Base-by-base conservation (phyloP, 2,113 vertebrate species). In the Leptocoma aspasia region DNA sequence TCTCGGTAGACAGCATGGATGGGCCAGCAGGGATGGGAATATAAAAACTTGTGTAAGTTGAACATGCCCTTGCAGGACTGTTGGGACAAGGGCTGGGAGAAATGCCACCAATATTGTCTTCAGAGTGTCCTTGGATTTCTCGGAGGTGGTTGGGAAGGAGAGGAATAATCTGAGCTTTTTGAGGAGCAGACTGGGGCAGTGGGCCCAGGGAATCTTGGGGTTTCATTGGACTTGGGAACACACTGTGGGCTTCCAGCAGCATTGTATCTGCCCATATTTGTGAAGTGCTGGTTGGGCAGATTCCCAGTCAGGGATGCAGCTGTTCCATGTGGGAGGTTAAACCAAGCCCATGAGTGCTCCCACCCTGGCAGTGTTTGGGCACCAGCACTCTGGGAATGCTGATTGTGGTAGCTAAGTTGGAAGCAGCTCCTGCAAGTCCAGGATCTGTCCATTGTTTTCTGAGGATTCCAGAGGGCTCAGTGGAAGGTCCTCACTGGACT, bases 241-340 rank as follows among this genome's bases (percentile, higher is more conserved):
- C 7, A 23, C 21, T 15, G 11, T 11, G 33, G 44, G 15, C 45
- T 63, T 42, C 31, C 37, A 22, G 19, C 33, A 19, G 16, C 0
- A 0, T 2, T 6, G 19, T 8, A 4, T n/a, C 20, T 21, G 27
- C 22, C 6, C 17, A 37, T 20, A 3, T n/a, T 30, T 5, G 23
- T 5, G 20, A n/a, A n/a, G 12, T 41, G 52, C 19, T 4, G 15
- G 6, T 0, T 81, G 75, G n/a, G n/a, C 27, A n/a, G 8, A 26
- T 50, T 52, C 33, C n/a, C n/a, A n/a, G 22, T 30, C 1, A 4
- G 72, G n/a, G 41, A 5, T 16, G 44, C 21, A 18, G 35, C n/a
- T 26, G 21, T 28, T 26, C 5, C 0, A 2, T 31, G 21, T 1
- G 1, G 37, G 35, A 70, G 23, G 11, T 15, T 31, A n/a, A 69